Base-by-base conservation (phyloP, 1,140 invertebrate genomes). In the Tribolium madens region DNA sequence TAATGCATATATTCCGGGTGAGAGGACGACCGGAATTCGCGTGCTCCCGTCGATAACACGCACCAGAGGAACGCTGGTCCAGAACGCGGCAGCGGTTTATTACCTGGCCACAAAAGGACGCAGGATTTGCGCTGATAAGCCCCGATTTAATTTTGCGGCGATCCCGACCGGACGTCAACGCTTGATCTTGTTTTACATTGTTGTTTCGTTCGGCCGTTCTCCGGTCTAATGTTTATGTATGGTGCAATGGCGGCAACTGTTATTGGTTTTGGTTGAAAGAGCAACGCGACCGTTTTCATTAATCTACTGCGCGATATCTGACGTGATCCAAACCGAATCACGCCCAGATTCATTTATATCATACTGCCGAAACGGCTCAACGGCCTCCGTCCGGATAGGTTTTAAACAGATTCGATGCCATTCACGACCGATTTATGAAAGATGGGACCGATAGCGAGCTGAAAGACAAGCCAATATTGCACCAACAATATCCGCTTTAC, bases 131-230 rank as follows among this genome's bases (percentile, higher is more conserved):
- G 76, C 76, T 78, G 81, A 82, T 82, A 82, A 82, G 79, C 78
- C 57, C 81, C 78, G 79, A 82, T 82, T 82, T 82, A 82, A 82
- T 82, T 82, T 82, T 81, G 81, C 76, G 78, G 79, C 79, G 72
- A 78, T 81, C 78, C 72, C 50, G 52, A 75, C 73, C 73, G 78
- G 78, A 79, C 79, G 69, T 76, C 79, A 70, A 42, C 53, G 78
- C 79, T 82, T 82, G 81, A 81, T 81, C 79, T 82, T 79, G 76
- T 78, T 82, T 82, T 81, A 79, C 81, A 79, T 77, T 76, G 78
- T 75, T 75, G 78, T 79, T 77, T 74, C 52, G 53, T 78, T 36
- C n/a, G 52, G 14, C 46, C 31, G 48, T 42, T 60, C 31, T 15
- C 64, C 53, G 31, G 31, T 74, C 36, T 76, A 79, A 79, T 75